Evolutionary conservation across 1,140 invertebrate species (phyloP).

Genomic region (Lycorma delicatula): DNA sequence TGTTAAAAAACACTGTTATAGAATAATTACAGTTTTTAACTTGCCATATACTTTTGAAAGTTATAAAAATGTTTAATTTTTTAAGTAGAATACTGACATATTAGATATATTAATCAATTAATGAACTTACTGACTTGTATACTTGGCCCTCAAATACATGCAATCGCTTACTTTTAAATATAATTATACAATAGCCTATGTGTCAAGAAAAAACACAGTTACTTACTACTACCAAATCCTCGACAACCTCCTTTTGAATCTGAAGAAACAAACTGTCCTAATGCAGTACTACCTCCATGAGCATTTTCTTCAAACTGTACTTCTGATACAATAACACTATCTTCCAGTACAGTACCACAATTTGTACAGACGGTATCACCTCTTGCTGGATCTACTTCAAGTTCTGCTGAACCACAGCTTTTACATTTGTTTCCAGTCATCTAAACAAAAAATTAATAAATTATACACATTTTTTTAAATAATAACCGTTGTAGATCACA

Average conservation of each 20-base stretch:
- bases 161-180: too few species aligned
- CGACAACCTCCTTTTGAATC: conserved; percentile 75
- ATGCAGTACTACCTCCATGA: conserved; percentile 73
- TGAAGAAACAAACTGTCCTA: conserved; percentile 87
- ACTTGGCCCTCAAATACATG: too few species aligned
- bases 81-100: too few species aligned
- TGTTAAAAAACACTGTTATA: too few species aligned
- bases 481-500: too few species aligned
- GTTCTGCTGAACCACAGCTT: conserved; percentile 89
- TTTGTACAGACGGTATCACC: conserved; percentile 94
- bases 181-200: too few species aligned
- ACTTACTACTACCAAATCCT: conserved; percentile 58
- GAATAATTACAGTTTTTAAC: too few species aligned
- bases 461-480: neutral
- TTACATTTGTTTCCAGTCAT: conserved; percentile 62
- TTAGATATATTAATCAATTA: too few species aligned
- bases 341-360: conserved; percentile 92
- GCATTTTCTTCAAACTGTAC: conserved; percentile 91
- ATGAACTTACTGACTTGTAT: too few species aligned
- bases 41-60: too few species aligned
- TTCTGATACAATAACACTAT: conserved; percentile 93
- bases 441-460: neutral
- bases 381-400: conserved; percentile 83
- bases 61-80: too few species aligned
- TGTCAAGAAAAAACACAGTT: too few species aligned